Conservation (phyloP, 1,140 invertebrate species). For the Amyelois transitella region DNA sequence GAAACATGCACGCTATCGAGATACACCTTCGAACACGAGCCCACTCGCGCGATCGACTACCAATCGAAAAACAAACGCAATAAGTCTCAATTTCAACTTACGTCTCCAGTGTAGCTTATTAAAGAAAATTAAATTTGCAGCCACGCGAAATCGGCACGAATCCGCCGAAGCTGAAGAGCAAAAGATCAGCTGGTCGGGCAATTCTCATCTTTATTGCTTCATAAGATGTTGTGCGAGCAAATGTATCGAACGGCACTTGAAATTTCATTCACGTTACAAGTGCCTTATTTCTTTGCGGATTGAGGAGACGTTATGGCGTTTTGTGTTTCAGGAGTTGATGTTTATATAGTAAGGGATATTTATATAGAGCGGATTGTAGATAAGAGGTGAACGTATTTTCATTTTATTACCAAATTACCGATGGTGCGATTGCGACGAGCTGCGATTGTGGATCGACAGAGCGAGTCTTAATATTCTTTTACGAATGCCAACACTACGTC, state of each 20-base stretch:
- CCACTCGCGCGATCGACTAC: constrained; percentile 15
- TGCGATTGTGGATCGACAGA: constrained; percentile 66
- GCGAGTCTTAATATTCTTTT: constrained; percentile 51
- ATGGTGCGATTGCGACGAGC: constrained; percentile 58
- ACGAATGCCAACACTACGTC: background rate
- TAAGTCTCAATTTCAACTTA: constrained; percentile 31
- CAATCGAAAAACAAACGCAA: constrained; percentile 15
- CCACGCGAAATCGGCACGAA: constrained; percentile 67
- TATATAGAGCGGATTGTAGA: constrained; percentile 68
- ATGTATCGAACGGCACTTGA: background rate
- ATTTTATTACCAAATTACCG: constrained; percentile 75
- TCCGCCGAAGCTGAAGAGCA: constrained; percentile 47
- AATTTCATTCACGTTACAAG: constrained; percentile 1
- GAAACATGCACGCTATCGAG: constrained; percentile 63
- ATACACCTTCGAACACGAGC: constrained; percentile 60
- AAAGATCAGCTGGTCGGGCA: constrained; percentile 8
- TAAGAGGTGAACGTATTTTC: constrained; percentile 70
- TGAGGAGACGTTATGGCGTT: constrained; percentile 10
- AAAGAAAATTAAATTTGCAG: constrained; percentile 74
- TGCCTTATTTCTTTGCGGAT: constrained; percentile 16
- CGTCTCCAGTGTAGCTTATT: constrained; percentile 45
- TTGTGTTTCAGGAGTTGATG: constrained; percentile 37
- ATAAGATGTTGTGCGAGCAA: background rate
- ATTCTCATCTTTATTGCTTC: constrained; percentile 43
- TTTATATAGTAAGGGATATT: constrained; percentile 66